Base-by-base conservation (phyloP, 2,888 invertebrate species). In the Endotricha flammealis region DNA sequence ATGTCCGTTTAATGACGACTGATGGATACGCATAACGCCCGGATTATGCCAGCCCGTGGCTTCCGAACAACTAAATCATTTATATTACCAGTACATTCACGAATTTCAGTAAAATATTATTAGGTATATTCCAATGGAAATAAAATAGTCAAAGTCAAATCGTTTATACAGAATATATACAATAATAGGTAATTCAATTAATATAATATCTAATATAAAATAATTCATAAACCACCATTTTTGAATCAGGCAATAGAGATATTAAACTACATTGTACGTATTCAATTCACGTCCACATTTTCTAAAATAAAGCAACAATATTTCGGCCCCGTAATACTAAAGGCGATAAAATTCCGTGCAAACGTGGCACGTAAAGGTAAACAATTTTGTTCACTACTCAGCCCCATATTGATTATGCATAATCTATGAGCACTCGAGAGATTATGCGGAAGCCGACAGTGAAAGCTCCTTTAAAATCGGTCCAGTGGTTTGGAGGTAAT, bases 1-100 rank as follows among this genome's bases (percentile, higher is more conserved):
- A 54, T 64, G 72, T 77, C 70, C 61, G 60, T 64, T 53, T 82
- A 83, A 83, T 83, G 78, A 80, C 76, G 79, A 83, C 78, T 76
- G 81, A 83, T 82, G 80, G 78, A 71, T 73, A 59, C 61, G 74
- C 70, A 76, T 75, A 72, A 75, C 66, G 67, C 73, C 73, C 65
- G 73, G 72, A 75, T 75, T 77, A 76, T 66, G n/a, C 20, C 20
- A 4, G 2, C n/a, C 20, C 20, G 20, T 20, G 20, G 20, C 20
- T 20, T 20, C 7, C 20, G 6, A 20, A 20, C 20, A 20, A 20
- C 20, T 20, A 20, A 20, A 20, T 20, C 20, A 20, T n/a, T 20
- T 20, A 2, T 20, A n/a, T n/a, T n/a, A n/a, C n/a, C n/a, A n/a
- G n/a, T n/a, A n/a, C n/a, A 17, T 17, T 17, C 20, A 22, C 23